These are phyloP conservation scores for Botia almorhae DNA, from an alignment of 2,797 vertebrate species.

Conservation along the genomic window DNA sequence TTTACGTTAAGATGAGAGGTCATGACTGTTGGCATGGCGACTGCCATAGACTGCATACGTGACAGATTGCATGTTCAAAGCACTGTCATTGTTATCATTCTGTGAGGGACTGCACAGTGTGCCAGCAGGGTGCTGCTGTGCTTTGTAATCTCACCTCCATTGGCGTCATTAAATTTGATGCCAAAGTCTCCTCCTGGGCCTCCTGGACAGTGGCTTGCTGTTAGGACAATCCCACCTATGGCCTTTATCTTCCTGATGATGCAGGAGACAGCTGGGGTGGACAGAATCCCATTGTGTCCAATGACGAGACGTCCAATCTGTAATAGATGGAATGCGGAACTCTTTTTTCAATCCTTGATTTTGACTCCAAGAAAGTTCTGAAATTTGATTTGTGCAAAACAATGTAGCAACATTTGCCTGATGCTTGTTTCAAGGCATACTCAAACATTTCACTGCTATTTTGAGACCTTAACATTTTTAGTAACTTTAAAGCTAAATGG, in stretches of 20 bases:
- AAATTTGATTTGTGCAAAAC: too few relatives aligned
- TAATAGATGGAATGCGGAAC: constrained; percentile 11
- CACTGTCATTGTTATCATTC: not conserved
- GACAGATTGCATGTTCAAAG: not conserved
- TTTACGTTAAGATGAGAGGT: not conserved
- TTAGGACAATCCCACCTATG: constrained; percentile 95
- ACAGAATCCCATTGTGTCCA: constrained; percentile 95
- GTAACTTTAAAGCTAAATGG: not conserved
- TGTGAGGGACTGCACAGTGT: not conserved
- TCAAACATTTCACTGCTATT: not conserved
- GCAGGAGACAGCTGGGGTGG: constrained; percentile 96
- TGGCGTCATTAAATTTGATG: constrained; percentile 95
- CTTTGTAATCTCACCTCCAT: constrained; percentile 84
- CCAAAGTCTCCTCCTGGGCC: constrained; percentile 96
- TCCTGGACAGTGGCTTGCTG: constrained; percentile 96
- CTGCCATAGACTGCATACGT: constrained; percentile 3
- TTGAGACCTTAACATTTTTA: not conserved
- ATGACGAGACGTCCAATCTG: constrained; percentile 96
- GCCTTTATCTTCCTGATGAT: constrained; percentile 99
- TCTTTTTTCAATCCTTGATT: not conserved
- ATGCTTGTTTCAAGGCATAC: not conserved
- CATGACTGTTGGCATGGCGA: not conserved
- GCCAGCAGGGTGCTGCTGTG: not conserved
- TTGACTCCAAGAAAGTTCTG: too few relatives aligned
- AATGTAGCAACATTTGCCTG: not conserved